These are phyloP conservation scores for Montipora cactus DNA, from an alignment of 64 coral and sea anemone species.

Conservation along the genomic window DNA sequence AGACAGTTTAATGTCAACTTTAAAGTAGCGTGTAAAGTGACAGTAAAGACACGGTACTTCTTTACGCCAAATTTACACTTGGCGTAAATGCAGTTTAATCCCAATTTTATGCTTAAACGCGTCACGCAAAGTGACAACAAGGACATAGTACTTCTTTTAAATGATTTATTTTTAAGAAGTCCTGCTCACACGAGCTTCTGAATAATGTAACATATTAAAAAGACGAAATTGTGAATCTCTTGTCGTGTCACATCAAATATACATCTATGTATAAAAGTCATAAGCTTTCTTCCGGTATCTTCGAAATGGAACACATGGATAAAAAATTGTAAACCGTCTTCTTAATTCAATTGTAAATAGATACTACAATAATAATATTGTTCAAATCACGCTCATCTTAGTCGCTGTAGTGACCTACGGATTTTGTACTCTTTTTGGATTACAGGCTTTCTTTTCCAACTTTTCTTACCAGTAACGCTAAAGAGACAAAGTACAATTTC, in stretches of 20 bases:
- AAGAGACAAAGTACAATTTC: conserved; percentile 33
- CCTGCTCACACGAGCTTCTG: not conserved
- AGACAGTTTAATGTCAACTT: not conserved
- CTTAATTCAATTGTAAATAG: conserved; percentile 21
- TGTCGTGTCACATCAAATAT: not conserved
- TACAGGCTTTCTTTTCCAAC: conserved; percentile 24
- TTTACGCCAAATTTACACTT: not conserved
- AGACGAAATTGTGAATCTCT: conserved; percentile 14
- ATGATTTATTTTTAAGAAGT: conserved; percentile 1
- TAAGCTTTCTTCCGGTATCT: conserved; percentile 13
- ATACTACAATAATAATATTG: conserved; percentile 28
- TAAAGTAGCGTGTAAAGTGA: not conserved
- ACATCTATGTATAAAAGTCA: conserved; percentile 6
- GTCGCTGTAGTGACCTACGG: conserved; percentile 11
- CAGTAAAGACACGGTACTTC: not conserved
- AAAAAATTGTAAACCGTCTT: conserved; percentile 15
- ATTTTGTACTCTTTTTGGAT: conserved; percentile 10
- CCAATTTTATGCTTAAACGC: not conserved
- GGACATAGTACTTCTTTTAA: not conserved
- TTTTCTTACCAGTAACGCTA: conserved; percentile 8
- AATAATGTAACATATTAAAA: not conserved
- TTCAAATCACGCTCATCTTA: conserved; percentile 10
- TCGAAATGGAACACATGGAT: conserved; percentile 11
- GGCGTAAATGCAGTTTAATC: not conserved
- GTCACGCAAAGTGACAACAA: not conserved